Base-by-base conservation (phyloP, 1,140 invertebrate genomes). In the Pseudoatta argentina region DNA sequence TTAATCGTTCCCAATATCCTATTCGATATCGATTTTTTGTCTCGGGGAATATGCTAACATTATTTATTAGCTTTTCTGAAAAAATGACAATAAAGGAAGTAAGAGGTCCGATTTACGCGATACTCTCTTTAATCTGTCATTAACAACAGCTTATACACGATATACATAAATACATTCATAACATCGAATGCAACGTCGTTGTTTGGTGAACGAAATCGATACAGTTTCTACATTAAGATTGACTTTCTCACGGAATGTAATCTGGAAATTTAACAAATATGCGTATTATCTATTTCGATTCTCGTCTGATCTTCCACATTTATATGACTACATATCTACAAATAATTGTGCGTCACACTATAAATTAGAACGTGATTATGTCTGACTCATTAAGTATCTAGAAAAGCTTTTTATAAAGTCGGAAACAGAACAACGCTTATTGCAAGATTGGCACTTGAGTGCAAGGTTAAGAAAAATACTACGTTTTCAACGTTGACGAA, bases 101-200 rank as follows among this genome's bases (percentile, higher is more conserved):
- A 18, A 59, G n/a, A 73, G 18, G 2, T 30, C 12, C 51, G 24
- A 53, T 67, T 69, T 86, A 59, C 77, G 75, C 89, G 89, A 86
- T 81, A 82, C 76, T 86, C 75, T 91, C 75, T 91, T 91, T 91
- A 91, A 91, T 91, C 59, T 88, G 81, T 88, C 85, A 39, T 79
- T 61, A 86, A 5, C 69, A 88, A 88, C 90, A 87, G 76, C 71
- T 91, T 75, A 86, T 90, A 90, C 85, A 91, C 88, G 83, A 53
- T 87, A 87, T 88, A 91, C 90, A 91, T 90, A 91, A 92, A 91
- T 89, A 92, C 91, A 92, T 88, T 87, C 87, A 90, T 55, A 90
- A 91, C 91, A 91, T 91, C 87, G 90, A 91, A 86, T 85, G 73
- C 67, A 85, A 63, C 61, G 44, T 89, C 78, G 85, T 91, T 89